These are phyloP conservation scores for Chloropsis cyanopogon DNA, from an alignment of 2,113 vertebrate species.

Conservation along the genomic window DNA sequence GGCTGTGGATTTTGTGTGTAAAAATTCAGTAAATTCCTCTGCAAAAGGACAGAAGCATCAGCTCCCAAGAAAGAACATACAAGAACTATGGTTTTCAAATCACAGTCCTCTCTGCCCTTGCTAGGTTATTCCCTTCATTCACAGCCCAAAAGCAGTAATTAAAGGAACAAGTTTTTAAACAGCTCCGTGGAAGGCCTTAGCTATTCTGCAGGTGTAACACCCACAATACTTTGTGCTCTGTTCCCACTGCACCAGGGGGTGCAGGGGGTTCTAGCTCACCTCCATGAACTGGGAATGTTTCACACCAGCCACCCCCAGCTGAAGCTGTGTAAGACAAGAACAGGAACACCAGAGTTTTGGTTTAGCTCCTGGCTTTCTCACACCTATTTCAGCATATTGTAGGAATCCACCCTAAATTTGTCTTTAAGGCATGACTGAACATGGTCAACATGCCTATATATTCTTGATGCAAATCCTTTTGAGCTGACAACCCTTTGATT, in stretches of 20 bases:
- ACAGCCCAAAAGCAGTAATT: not conserved
- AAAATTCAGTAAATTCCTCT: not conserved
- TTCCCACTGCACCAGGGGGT: not conserved
- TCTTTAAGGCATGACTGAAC: not conserved
- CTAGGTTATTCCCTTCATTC: not conserved
- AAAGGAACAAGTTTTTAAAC: not conserved
- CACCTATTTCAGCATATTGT: not conserved
- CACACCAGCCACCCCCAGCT: not conserved
- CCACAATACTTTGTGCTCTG: not conserved
- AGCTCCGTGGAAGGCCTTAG: not conserved
- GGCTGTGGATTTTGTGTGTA: not conserved
- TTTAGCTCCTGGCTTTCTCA: not conserved
- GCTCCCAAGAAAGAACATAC: not conserved
- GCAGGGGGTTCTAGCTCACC: not conserved
- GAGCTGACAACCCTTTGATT: not conserved
- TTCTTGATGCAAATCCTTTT: not conserved
- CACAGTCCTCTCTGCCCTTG: accelerated
- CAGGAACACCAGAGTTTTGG: not conserved
- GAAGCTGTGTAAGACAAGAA: not conserved
- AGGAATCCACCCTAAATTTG: not conserved
- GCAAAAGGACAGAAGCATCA: not conserved
- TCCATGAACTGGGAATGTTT: accelerated
- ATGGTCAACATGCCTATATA: not conserved
- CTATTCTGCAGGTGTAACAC: not conserved
- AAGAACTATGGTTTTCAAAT: not conserved